Evolutionary conservation across 2,113 vertebrate species (phyloP).

Genomic region (Panthera tigris): DNA sequence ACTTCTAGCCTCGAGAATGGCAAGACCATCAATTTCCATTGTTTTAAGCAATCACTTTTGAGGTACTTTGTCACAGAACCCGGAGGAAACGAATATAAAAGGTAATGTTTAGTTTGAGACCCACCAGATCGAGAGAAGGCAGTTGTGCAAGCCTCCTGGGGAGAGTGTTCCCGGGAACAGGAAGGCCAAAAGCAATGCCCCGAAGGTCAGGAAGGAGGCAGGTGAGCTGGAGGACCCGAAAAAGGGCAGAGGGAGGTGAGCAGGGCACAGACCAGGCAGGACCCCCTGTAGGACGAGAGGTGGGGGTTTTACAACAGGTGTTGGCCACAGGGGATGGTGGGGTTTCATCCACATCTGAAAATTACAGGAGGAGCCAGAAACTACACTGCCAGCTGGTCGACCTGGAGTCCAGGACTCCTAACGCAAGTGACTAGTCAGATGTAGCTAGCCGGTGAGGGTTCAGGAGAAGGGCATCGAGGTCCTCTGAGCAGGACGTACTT

Average conservation of each 20-base stretch:
- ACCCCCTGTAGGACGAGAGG: neutral
- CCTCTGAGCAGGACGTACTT: neutral
- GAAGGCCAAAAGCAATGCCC: neutral
- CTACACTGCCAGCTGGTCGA: neutral
- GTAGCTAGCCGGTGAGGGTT: neutral
- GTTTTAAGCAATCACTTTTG: neutral
- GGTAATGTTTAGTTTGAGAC: neutral
- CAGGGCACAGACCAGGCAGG: neutral
- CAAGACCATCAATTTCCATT: neutral
- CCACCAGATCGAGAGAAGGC: neutral
- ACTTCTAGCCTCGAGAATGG: neutral
- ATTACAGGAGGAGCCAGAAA: neutral
- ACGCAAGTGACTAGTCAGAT: neutral
- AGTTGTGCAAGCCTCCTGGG: neutral
- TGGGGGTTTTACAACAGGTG: neutral
- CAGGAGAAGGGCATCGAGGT: neutral
- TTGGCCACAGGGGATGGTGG: too few species aligned
- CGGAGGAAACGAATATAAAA: neutral
- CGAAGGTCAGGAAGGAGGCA: neutral
- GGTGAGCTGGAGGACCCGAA: neutral
- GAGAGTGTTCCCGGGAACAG: neutral
- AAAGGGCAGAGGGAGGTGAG: neutral
- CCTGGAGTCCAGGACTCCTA: neutral
- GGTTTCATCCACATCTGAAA: neutral
- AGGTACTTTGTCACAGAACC: neutral